Base-by-base conservation (phyloP, 2,888 invertebrate genomes). In the Acrocera orbiculus region DNA sequence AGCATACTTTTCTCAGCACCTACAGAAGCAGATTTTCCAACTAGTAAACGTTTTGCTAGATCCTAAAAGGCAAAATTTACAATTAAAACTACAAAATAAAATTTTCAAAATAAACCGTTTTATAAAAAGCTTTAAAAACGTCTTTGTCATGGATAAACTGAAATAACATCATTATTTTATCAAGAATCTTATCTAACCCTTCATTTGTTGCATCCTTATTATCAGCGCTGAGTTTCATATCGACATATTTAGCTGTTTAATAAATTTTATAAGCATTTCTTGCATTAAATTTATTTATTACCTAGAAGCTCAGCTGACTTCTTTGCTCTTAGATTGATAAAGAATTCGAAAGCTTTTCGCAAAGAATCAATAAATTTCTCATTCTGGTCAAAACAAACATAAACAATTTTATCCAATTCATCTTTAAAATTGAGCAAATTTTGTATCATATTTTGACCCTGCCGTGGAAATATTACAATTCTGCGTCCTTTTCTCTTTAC, bases 1-100 rank as follows among this genome's bases (percentile, higher is more conserved):
- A 98, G 64, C 96, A 99, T 98, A 14, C 92, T 90, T 56, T 99
- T 99, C 63, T 99, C 98, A 0, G 96, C 95, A 64, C 99, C 98
- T 0, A 98, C 95, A 1, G 95, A 95, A 0, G 98, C 98, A 1
- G 95, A 95, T 61, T 96, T 95, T 2, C 95, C 93, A 1, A 96
- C 87, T n/a, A 99, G 63, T 41, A 98, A 64, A 45, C 98, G 70
- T 59, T 99, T 99, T 0, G 98, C 93, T 44, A 98, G 63, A 63
- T 98, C 96, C 66, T 67, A 39, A 8, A 19, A 14, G 24, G 41
- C 24, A 30, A 16, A 41, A 38, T 20, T n/a, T n/a, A n/a, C n/a
- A n/a, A n/a, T n/a, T n/a, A 29, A 31, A 13, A 19, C n/a, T 14
- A 11, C 20, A 34, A 25, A 31, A 19, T 27, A 13, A 29, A 27